phyloP scores from a whole-genome alignment of 2,113 vertebrate species.

The Forbesichthys papilliferus region DNA sequence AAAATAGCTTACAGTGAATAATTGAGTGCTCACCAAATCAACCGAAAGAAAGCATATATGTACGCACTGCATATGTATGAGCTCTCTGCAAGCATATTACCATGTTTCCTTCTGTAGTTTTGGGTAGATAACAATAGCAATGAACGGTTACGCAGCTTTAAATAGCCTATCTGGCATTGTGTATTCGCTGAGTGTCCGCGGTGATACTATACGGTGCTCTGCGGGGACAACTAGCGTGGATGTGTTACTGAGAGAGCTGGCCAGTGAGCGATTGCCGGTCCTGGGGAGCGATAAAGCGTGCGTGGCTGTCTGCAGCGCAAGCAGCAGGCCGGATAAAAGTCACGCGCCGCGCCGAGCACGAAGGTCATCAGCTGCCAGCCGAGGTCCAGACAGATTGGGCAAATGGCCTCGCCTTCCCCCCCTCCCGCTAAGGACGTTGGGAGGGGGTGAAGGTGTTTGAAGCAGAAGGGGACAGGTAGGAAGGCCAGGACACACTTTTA shows the following conservation, averaged over 20 bases:
- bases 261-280: constrained; percentile 79
- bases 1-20: too few species aligned
- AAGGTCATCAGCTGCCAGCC: constrained; percentile 75
- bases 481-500: not conserved
- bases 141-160: too few species aligned
- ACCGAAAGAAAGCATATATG: too few species aligned
- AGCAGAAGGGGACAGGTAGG: not conserved
- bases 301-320: constrained; percentile 53
- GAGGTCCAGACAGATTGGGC: constrained; percentile 54
- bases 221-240: constrained; percentile 69
- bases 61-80: too few species aligned
- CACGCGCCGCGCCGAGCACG: constrained; percentile 62
- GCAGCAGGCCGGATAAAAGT: constrained; percentile 46
- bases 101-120: too few species aligned
- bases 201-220: constrained; percentile 62
- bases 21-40: too few species aligned
- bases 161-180: constrained; percentile 18
- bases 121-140: too few species aligned
- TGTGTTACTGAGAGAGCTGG: constrained; percentile 75
- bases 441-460: not conserved
- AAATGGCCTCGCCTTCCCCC: constrained; percentile 58
- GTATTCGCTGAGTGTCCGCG: constrained; percentile 57
- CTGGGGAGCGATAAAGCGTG: constrained; percentile 74
- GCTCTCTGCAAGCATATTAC: too few species aligned
- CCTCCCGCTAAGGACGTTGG: constrained; percentile 43